Evolutionary conservation across 2,113 vertebrate species (phyloP), one percentile per base, ranked within the genome.

Genomic region (Poicephalus meyeri): DNA sequence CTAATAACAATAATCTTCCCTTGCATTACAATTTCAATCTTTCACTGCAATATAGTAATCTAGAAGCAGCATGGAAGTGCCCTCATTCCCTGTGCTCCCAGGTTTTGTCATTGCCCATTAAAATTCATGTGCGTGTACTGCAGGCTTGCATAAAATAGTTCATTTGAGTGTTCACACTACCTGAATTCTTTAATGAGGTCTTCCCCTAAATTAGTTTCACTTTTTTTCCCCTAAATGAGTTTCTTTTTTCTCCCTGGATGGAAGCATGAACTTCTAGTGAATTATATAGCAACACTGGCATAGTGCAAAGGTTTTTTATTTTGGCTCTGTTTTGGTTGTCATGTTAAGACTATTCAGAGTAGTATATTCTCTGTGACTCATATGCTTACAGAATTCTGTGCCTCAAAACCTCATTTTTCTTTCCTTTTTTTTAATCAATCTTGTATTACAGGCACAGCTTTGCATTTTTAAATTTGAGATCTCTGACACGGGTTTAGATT

Each of bases 391-490:
- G 78, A 73, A 77, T 80, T 41, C 24, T 73, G 35, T 85, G 80
- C 58, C n/a, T 16, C 49, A 49, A 41, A 83, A 65, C 7, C 33
- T 86, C 7, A 9, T 86, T 85, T 89, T 65, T 69, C 33, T 60
- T 39, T 37, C n/a, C 8, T 56, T 63, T 90, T 49, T 58, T 58
- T 60, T 23, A 8, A 49, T 68, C 6, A 8, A 77, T 88, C 63
- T 56, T 53, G 46, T 85, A n/a, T 86, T 96, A 55, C 73, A 91
- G 82, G 89, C 44, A 65, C n/a, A 69, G 39, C 60, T 89, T 87
- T 91, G 63, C 83, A 80, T 55, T 96, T 97, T 94, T 68, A 91
- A 64, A 49, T 82, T 73, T 37, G 44, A 85, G 73, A 72, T 71
- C 31, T 96, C 52, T 92, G 69, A 58, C 60, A 92, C 19, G 9